Percentiles rank a stretch among this genome's conserved stretches.
phyloP scores from a whole-genome alignment of 2,797 vertebrate species.

The Nannoperca obscura region DNA sequence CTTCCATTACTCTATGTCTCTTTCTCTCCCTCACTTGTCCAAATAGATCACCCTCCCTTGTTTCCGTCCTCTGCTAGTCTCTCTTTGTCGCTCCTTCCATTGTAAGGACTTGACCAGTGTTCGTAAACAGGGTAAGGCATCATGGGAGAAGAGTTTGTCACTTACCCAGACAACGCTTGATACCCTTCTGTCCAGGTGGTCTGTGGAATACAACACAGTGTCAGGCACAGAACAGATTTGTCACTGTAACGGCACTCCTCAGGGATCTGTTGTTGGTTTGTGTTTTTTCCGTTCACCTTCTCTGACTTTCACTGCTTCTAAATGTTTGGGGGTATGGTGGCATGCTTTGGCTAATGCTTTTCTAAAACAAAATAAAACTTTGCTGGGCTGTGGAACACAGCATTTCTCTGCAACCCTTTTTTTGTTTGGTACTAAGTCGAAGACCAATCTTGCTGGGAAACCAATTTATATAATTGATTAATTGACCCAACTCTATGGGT shows the following conservation, averaged over 20 bases:
- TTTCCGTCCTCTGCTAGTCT: conserved; percentile 23
- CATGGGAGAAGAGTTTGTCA: conserved; percentile 79
- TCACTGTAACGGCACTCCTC: conserved; percentile 56
- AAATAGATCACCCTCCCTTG: conserved; percentile 35
- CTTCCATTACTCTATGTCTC: conserved; percentile 51
- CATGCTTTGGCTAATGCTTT: conserved; percentile 43
- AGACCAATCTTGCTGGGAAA: conserved; percentile 7
- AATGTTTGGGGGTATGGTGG: conserved; percentile 52
- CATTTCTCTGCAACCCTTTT: conserved; percentile 1
- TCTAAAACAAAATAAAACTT: conserved; percentile 42
- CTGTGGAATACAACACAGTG: conserved; percentile 67
- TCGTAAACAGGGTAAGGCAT: conserved; percentile 71
- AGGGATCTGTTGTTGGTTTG: conserved; percentile 61
- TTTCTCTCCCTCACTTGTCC: conserved; percentile 41
- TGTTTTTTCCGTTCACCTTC: conserved; percentile 56
- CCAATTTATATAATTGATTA: conserved; percentile 13
- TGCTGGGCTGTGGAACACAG: neutral
- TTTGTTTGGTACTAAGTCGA: neutral
- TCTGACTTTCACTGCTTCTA: conserved; percentile 39
- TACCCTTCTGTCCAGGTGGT: conserved; percentile 67
- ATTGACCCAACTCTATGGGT: conserved; percentile 18
- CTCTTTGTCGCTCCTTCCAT: conserved; percentile 47
- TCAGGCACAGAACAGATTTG: conserved; percentile 71
- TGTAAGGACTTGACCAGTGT: conserved; percentile 59
- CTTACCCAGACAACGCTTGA: conserved; percentile 71